Conservation (phyloP, 2,113 vertebrate genomes). For the Boleophthalmus pectinirostris region DNA sequence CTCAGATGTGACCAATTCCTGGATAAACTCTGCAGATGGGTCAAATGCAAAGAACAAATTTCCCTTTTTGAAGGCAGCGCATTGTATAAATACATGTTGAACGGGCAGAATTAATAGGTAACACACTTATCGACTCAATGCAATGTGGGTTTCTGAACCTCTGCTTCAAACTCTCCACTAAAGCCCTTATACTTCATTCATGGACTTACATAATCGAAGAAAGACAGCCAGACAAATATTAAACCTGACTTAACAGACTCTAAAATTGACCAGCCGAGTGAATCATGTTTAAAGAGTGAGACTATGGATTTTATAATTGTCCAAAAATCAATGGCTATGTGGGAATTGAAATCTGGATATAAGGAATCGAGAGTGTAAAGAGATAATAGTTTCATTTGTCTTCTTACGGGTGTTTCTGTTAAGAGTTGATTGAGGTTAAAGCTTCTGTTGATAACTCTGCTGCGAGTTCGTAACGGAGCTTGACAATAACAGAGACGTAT, state of each 20-base stretch:
- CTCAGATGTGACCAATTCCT: no score
- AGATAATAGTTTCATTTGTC: background rate
- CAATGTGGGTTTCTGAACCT: conserved; percentile 2
- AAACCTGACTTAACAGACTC: conserved; percentile 5
- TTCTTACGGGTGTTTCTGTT: background rate
- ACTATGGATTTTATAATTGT: conserved; percentile 13
- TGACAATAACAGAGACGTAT: background rate
- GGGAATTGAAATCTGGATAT: background rate
- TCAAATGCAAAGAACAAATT: background rate
- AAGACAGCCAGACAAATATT: background rate
- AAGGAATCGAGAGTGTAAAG: background rate
- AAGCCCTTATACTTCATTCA: background rate
- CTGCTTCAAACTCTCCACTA: background rate
- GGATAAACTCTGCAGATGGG: background rate
- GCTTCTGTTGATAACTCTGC: background rate
- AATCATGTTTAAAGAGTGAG: conserved; percentile 12
- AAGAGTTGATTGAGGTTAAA: background rate
- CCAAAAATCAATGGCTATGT: conserved; percentile 2
- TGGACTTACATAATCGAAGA: conserved; percentile 2
- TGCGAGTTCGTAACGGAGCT: background rate
- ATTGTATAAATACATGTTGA: background rate
- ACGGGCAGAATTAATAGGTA: conserved; percentile 12
- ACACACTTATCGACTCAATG: conserved; percentile 5
- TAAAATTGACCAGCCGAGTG: conserved; percentile 9
- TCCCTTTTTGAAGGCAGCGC: background rate